phyloP scores from a whole-genome alignment of 2,113 vertebrate species.

The Sinocyclocheilus grahami region DNA sequence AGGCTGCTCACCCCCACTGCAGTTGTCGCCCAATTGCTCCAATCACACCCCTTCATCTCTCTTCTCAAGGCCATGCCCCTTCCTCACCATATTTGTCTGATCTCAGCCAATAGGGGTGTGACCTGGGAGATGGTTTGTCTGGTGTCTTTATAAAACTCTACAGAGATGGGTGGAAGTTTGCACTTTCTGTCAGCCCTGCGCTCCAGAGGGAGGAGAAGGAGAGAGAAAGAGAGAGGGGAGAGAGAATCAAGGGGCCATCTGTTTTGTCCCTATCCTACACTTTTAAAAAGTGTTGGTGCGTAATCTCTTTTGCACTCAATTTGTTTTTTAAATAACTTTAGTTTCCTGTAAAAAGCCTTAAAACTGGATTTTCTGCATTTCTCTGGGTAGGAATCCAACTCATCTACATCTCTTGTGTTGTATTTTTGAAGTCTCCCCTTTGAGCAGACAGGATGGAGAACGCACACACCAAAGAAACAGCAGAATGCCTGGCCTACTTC shows the following conservation, averaged over 20 bases:
- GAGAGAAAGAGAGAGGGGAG: constrained; percentile 62
- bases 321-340: constrained; percentile 34
- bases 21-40: constrained; percentile 70
- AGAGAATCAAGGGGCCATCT: constrained; percentile 67
- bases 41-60: constrained; percentile 20
- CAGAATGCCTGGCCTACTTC: constrained; percentile 84
- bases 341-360: constrained; percentile 1
- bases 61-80: constrained; percentile 60
- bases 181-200: constrained; percentile 78
- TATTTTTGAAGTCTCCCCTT: constrained; percentile 70
- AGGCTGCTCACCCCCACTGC: constrained; percentile 56
- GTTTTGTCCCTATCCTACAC: constrained; percentile 70
- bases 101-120: constrained; percentile 72
- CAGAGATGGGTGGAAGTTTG: constrained; percentile 71
- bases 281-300: constrained; percentile 73
- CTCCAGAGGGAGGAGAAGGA: constrained; percentile 69
- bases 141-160: constrained; percentile 80
- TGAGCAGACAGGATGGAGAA: constrained; percentile 83
- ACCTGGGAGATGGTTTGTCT: constrained; percentile 67
- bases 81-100: constrained; percentile 63
- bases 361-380: constrained; percentile 13
- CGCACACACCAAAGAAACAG: constrained; percentile 79
- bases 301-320: neutral
- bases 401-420: constrained; percentile 47
- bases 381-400: constrained; percentile 50